phyloP scores from a whole-genome alignment of 2,797 vertebrate species.

The Sternotherus odoratus region DNA sequence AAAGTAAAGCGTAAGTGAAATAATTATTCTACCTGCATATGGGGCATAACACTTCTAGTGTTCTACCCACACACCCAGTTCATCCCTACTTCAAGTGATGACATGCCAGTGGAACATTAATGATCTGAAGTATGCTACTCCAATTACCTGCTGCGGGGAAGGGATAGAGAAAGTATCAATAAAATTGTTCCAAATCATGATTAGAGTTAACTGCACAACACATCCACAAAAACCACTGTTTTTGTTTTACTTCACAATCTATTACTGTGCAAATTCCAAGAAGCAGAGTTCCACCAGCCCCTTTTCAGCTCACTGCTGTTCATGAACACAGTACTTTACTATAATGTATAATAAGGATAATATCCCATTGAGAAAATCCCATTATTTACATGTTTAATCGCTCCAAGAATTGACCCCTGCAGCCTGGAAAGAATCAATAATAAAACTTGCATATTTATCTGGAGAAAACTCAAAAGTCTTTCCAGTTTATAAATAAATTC shows the following conservation, averaged over 20 bases:
- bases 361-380: background rate
- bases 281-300: background rate
- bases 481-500: constrained; percentile 3
- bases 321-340: background rate
- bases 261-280: background rate
- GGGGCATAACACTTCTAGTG: background rate
- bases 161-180: background rate
- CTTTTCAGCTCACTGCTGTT: background rate
- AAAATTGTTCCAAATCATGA: background rate
- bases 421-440: background rate
- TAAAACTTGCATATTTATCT: background rate
- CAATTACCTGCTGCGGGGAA: background rate
- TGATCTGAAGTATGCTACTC: background rate
- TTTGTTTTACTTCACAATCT: background rate
- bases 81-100: background rate
- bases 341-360: background rate
- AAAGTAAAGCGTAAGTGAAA: background rate
- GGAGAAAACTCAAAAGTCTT: constrained; percentile 30
- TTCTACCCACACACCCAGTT: background rate
- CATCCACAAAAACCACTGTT: background rate
- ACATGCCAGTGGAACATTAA: background rate
- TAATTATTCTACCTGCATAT: background rate
- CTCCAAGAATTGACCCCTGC: constrained; percentile 17
- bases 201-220: background rate
- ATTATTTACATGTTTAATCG: constrained; percentile 26